A percentile compares a stretch with the other conserved stretches of the same genome.
Evolutionary conservation across 2,888 invertebrate genomes (phyloP).

Genomic region (Cantharis nigra): DNA sequence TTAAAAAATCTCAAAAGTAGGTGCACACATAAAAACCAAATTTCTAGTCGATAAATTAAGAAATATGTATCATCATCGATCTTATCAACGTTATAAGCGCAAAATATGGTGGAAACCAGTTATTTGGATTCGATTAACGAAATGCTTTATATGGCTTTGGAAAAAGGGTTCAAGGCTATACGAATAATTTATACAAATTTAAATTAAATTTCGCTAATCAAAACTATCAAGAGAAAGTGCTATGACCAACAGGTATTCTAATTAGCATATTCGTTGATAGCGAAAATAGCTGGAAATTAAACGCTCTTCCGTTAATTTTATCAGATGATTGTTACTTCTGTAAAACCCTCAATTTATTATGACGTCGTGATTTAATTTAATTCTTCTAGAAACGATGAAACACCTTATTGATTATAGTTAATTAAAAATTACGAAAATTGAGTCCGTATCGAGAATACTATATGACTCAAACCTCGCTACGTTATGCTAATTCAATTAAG

Average conservation of each 20-base stretch:
- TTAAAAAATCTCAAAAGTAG: neutral
- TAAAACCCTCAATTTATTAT: neutral
- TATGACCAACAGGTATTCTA: conserved; percentile 2
- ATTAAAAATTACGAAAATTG: neutral
- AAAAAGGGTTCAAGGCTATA: neutral
- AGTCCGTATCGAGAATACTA: neutral
- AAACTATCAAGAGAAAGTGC: neutral
- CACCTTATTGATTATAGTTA: neutral
- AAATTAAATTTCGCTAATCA: neutral
- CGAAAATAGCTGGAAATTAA: neutral
- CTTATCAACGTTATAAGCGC: neutral
- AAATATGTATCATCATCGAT: neutral
- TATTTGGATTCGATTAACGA: neutral
- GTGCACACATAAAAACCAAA: neutral
- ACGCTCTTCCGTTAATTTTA: neutral
- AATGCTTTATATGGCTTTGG: neutral
- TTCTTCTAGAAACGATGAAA: neutral
- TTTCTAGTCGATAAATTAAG: neutral
- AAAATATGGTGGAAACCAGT: neutral
- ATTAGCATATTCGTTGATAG: conserved; percentile 1
- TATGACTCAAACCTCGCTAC: neutral
- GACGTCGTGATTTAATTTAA: neutral
- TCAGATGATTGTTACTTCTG: neutral
- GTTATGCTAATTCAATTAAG: neutral
- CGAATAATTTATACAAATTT: neutral